Conservation (phyloP, 2,113 vertebrate genomes). For the Muscicapa adusta region DNA sequence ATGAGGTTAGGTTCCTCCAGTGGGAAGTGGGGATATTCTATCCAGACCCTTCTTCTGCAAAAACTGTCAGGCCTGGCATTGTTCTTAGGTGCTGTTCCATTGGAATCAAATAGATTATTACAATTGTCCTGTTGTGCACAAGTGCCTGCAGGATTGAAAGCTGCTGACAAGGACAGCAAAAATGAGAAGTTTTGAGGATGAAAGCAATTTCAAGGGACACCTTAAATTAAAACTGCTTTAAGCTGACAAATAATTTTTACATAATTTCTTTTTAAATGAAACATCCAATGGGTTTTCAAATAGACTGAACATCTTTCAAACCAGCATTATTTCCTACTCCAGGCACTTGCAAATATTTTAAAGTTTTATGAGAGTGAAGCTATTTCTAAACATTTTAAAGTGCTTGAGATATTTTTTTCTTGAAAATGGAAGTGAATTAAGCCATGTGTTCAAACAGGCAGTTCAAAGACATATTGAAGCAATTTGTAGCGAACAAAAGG, state of each 20-base stretch:
- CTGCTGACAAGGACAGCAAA: neutral
- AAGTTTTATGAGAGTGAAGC: neutral
- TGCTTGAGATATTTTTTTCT: neutral
- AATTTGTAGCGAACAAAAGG: conserved; percentile 32
- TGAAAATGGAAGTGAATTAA: conserved; percentile 34
- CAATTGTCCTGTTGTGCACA: neutral
- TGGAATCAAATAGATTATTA: neutral
- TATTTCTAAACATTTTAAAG: conserved; percentile 30
- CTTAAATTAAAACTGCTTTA: neutral
- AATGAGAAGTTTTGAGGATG: neutral
- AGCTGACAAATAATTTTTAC: neutral
- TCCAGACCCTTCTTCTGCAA: neutral
- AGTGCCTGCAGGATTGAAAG: neutral
- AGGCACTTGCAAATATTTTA: neutral
- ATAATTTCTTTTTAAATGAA: neutral
- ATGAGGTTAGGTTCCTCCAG: neutral
- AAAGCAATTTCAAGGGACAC: neutral
- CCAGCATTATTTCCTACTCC: neutral
- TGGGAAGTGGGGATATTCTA: neutral
- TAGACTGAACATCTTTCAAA: neutral
- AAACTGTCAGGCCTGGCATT: neutral
- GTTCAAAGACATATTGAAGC: conserved; percentile 35
- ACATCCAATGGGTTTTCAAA: neutral
- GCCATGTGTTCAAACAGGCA: neutral
- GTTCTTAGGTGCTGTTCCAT: neutral